phyloP scores from a whole-genome alignment of 64 coral and sea anemone species.

The Porites lutea region DNA sequence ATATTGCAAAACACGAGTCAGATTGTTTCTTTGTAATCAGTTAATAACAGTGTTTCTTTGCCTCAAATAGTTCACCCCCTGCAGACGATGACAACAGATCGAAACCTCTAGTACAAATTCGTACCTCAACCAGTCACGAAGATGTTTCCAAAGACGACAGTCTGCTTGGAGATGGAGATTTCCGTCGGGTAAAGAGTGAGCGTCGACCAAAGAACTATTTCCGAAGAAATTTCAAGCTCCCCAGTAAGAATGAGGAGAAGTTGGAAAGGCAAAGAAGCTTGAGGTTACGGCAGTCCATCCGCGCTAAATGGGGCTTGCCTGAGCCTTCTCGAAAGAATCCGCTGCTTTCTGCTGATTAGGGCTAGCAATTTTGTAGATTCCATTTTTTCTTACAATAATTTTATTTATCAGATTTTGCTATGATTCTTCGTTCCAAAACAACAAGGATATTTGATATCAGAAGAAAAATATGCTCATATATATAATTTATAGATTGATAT shows the following conservation, averaged over 20 bases:
- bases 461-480: too few species aligned
- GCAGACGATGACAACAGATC: neutral
- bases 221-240: constrained; percentile 83
- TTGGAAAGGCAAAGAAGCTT: constrained; percentile 78
- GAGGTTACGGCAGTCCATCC: constrained; percentile 79
- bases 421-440: neutral
- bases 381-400: neutral
- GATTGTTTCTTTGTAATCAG: neutral
- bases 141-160: constrained; percentile 51
- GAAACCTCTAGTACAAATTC: neutral
- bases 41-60: neutral
- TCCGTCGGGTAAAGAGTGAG: constrained; percentile 84
- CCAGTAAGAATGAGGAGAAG: constrained; percentile 80
- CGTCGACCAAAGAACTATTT: constrained; percentile 63
- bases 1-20: neutral
- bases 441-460: neutral
- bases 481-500: too few species aligned
- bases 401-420: neutral
- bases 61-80: neutral
- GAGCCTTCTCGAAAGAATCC: constrained; percentile 38
- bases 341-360: neutral
- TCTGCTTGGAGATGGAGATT: constrained; percentile 41
- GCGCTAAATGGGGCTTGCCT: constrained; percentile 68
- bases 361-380: neutral
- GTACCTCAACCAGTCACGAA: constrained; percentile 55